Percentiles rank a stretch among this genome's conserved stretches.
These are phyloP conservation scores for Spea bombifrons DNA, from an alignment of 2,113 vertebrate species.

Conservation along the genomic window DNA sequence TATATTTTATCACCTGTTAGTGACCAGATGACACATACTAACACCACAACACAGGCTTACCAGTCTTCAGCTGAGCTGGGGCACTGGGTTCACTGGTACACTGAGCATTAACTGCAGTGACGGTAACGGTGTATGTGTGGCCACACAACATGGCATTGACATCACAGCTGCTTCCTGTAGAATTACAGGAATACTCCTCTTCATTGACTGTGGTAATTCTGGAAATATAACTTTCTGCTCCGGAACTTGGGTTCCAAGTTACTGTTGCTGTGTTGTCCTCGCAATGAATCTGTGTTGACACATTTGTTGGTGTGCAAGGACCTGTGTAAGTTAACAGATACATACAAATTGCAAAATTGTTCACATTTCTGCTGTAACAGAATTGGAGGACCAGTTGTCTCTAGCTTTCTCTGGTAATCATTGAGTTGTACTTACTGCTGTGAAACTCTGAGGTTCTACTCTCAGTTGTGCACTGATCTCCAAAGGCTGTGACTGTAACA, in stretches of 20 bases:
- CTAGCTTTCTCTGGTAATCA: too few relatives aligned
- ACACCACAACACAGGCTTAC: background rate
- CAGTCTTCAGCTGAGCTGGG: background rate
- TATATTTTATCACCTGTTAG: too few relatives aligned
- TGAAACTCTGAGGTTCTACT: conserved; percentile 12
- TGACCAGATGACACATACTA: too few relatives aligned
- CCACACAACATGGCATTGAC: conserved; percentile 60
- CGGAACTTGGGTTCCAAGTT: conserved; percentile 64
- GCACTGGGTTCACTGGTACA: background rate
- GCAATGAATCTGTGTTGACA: conserved; percentile 51
- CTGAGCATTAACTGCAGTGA: conserved; percentile 54
- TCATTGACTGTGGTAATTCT: conserved; percentile 57
- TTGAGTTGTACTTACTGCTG: conserved; percentile 5
- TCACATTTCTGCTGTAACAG: too few relatives aligned
- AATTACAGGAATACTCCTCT: conserved; percentile 54
- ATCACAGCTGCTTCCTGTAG: conserved; percentile 53
- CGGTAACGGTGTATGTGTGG: conserved; percentile 61
- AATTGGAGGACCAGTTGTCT: too few relatives aligned
- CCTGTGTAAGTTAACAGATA: background rate
- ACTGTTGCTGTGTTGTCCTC: conserved; percentile 55
- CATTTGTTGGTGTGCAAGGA: conserved; percentile 25
- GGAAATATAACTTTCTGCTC: conserved; percentile 58
- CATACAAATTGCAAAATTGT: background rate
- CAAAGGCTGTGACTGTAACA: conserved; percentile 23
- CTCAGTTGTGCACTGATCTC: conserved; percentile 1